Conservation (phyloP, 2,888 invertebrate species). For the Polymixis lichenea region DNA sequence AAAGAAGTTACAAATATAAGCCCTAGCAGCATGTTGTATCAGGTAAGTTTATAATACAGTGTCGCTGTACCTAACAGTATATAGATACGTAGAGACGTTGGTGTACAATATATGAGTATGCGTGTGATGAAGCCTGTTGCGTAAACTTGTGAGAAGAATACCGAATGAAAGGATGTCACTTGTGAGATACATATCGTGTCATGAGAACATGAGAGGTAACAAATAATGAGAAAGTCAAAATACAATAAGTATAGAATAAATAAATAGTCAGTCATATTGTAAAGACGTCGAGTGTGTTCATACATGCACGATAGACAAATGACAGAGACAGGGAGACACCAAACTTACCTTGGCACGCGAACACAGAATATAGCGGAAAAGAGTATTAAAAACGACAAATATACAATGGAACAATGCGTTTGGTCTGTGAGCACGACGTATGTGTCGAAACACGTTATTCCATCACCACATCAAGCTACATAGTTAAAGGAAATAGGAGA, state of each 20-base stretch:
- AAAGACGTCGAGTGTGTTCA: slow-evolving; percentile 76
- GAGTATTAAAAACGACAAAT: slow-evolving; percentile 77
- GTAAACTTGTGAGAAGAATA: slow-evolving; percentile 70
- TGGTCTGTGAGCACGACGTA: slow-evolving; percentile 59
- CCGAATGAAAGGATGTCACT: slow-evolving; percentile 79
- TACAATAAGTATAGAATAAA: slow-evolving; percentile 75
- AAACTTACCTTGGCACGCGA: slow-evolving; percentile 85
- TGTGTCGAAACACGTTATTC: slow-evolving; percentile 81
- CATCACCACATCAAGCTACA: slow-evolving; percentile 86
- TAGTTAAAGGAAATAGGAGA: slow-evolving; percentile 80
- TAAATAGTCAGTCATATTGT: slow-evolving; percentile 75
- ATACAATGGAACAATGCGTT: slow-evolving; percentile 85
- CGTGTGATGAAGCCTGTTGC: slow-evolving; percentile 79
- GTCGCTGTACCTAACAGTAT: slow-evolving; percentile 72
- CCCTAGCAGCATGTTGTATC: slow-evolving; percentile 80
- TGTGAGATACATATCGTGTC: slow-evolving; percentile 80
- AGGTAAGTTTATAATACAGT: slow-evolving; percentile 73
- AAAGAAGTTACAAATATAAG: slow-evolving; percentile 81
- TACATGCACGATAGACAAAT: slow-evolving; percentile 84
- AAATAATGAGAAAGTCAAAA: slow-evolving; percentile 80
- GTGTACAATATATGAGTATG: slow-evolving; percentile 70
- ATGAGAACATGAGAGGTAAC: slow-evolving; percentile 85
- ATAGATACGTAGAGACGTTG: slow-evolving; percentile 67
- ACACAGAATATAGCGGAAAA: slow-evolving; percentile 75
- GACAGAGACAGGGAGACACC: slow-evolving; percentile 85